Conservation (phyloP, 1,140 invertebrate genomes). For the Brachionus manjavacas region DNA sequence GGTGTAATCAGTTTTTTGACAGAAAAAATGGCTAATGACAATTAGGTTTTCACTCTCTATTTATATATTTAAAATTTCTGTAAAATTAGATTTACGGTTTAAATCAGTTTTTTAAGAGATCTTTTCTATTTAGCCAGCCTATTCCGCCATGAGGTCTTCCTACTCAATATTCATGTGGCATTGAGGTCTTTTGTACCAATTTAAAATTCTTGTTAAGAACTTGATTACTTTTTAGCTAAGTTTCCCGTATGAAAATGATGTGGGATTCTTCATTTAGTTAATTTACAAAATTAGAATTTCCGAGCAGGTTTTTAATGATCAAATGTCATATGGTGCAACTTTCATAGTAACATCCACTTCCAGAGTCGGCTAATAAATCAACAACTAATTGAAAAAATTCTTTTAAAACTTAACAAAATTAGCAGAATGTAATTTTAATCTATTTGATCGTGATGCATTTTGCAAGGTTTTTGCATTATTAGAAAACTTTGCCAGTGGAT, state of each 20-base stretch:
- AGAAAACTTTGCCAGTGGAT: too few species aligned
- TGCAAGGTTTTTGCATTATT: too few species aligned
- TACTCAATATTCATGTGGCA: neutral
- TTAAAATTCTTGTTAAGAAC: constrained; percentile 4
- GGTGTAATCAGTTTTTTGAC: neutral
- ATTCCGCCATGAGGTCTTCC: neutral
- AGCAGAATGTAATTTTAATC: too few species aligned
- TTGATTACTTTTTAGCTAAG: constrained; percentile 12
- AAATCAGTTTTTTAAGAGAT: neutral
- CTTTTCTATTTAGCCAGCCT: neutral
- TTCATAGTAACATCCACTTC: too few species aligned
- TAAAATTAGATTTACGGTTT: neutral
- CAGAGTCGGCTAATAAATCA: too few species aligned
- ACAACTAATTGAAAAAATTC: too few species aligned
- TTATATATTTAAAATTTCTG: neutral
- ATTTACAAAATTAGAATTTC: constrained; percentile 1
- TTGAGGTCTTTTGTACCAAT: neutral
- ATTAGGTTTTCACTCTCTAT: neutral
- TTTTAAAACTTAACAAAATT: too few species aligned
- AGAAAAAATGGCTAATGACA: neutral
- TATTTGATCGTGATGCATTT: too few species aligned
- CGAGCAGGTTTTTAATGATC: neutral
- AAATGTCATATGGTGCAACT: too few species aligned
- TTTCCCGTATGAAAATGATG: neutral
- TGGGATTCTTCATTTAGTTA: neutral